phyloP scores from a whole-genome alignment of 2,888 invertebrate genomes.

The Drosophila maculinotata region DNA sequence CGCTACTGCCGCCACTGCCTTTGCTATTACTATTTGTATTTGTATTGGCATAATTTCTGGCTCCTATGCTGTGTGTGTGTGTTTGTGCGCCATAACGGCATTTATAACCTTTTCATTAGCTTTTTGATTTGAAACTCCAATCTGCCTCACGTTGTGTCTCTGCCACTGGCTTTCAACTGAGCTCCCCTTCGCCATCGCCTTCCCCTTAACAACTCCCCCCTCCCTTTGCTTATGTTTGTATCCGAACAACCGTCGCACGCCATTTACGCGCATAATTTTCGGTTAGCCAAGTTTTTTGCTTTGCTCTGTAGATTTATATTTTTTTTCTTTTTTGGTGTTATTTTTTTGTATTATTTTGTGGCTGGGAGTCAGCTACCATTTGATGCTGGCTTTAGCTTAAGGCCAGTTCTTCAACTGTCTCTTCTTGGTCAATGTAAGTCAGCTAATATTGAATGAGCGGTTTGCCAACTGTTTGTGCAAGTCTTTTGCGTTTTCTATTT shows the following conservation, averaged over 20 bases:
- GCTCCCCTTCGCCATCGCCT: not conserved
- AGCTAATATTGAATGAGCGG: constrained; percentile 50
- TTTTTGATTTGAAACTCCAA: constrained; percentile 77
- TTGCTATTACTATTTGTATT: constrained; percentile 40
- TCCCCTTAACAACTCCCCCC: not conserved
- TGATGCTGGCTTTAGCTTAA: constrained; percentile 18
- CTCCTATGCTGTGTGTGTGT: constrained; percentile 18
- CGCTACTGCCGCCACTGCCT: not conserved
- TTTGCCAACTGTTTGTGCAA: constrained; percentile 25
- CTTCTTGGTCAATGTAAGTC: constrained; percentile 46
- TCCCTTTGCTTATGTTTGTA: not conserved
- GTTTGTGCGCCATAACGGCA: constrained; percentile 62
- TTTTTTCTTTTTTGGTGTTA: not conserved
- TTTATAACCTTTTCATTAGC: constrained; percentile 79
- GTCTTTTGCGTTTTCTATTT: constrained; percentile 55
- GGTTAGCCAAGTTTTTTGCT: constrained; percentile 35
- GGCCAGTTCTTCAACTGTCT: constrained; percentile 31
- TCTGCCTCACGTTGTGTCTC: constrained; percentile 50
- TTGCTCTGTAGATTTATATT: constrained; percentile 1
- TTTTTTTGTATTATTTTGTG: constrained; percentile 18
- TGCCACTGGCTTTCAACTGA: constrained; percentile 17
- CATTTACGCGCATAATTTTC: constrained; percentile 64
- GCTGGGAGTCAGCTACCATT: constrained; percentile 14
- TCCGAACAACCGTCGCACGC: constrained; percentile 34
- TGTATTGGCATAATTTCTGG: constrained; percentile 69